Conservation (phyloP, 2,797 vertebrate species). For the Onychomys torridus region DNA sequence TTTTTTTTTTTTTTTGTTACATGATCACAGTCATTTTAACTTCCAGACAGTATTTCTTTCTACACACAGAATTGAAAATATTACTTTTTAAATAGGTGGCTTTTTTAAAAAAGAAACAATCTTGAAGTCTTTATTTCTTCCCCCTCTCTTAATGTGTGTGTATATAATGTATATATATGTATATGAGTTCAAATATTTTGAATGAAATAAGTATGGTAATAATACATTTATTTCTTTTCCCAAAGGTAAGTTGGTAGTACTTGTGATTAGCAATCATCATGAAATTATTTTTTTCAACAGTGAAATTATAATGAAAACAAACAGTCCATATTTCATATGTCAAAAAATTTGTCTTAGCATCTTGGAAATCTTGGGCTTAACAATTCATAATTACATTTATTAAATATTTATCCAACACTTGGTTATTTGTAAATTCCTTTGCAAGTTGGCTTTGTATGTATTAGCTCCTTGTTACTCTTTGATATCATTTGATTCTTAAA, state of each 20-base stretch:
- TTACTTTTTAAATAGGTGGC: slow-evolving; percentile 26
- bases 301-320: slow-evolving; percentile 26
- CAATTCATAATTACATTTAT: background rate
- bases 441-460: background rate
- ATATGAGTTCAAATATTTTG: slow-evolving; percentile 5
- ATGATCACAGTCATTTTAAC: slow-evolving; percentile 17
- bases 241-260: slow-evolving; percentile 15
- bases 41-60: slow-evolving; percentile 50
- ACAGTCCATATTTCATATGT: background rate
- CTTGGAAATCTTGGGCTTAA: slow-evolving; percentile 11
- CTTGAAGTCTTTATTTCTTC: slow-evolving; percentile 28
- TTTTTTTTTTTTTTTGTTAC: slow-evolving; percentile 59
- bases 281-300: background rate
- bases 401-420: slow-evolving; percentile 6
- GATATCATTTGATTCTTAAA: background rate
- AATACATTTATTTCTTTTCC: slow-evolving; percentile 48
- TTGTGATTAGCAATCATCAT: slow-evolving; percentile 16
- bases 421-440: background rate
- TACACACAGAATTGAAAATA: slow-evolving; percentile 37
- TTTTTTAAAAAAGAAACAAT: background rate
- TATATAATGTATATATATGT: background rate
- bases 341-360: slow-evolving; percentile 34
- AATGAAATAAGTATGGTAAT: slow-evolving; percentile 14
- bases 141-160: background rate
- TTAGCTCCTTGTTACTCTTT: slow-evolving; percentile 13